Evolutionary conservation across 2,797 vertebrate genomes (phyloP), one percentile per base, ranked within the genome.

Genomic region (Sebastes nivosus): DNA sequence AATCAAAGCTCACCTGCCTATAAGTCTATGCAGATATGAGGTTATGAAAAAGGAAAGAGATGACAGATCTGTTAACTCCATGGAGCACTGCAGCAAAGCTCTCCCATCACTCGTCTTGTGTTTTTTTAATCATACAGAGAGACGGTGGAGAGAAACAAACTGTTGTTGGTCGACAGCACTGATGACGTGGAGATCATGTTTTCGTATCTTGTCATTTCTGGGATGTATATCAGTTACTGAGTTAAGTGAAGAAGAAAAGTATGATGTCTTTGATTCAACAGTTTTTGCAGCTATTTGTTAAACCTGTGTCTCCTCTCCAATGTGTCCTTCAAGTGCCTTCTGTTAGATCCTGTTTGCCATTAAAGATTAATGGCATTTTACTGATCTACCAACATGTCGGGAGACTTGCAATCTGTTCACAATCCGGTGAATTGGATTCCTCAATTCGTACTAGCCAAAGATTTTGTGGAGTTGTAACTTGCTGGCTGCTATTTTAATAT

Each of bases 11-110:
- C 89, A 14, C 77, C 92, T 27, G 67, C 93, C 54, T 96, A 96
- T 74, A 96, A 93, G 65, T 68, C 93, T 16, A 63, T 98, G 79
- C 94, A 91, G 0, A 88, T 95, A 87, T 98, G 94, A 97, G 20
- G 57, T 36, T 42, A 55, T 9, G 18, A 27, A 67, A 72, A 72
- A 1, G 3, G 30, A 46, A 61, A 63, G 38, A n/a, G 52, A 46
- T 64, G 57, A 77, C 54, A 36, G 58, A 42, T 60, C 29, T 74
- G 38, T 68, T 30, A 8, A 54, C 30, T 70, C 42, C n/a, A 4
- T 30, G 25, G 16, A 73, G 9, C 34, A 11, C 67, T 58, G 69
- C 59, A 59, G 14, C 36, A 4, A 50, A 77, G 55, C 10, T 29
- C 32, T 42, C 6, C 36, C 36, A 4, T 82, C 30, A 6, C 11